A percentile compares a stretch with the other conserved stretches of the same genome.
phyloP scores from a whole-genome alignment of 2,113 vertebrate genomes.

The Pongo pygmaeus region DNA sequence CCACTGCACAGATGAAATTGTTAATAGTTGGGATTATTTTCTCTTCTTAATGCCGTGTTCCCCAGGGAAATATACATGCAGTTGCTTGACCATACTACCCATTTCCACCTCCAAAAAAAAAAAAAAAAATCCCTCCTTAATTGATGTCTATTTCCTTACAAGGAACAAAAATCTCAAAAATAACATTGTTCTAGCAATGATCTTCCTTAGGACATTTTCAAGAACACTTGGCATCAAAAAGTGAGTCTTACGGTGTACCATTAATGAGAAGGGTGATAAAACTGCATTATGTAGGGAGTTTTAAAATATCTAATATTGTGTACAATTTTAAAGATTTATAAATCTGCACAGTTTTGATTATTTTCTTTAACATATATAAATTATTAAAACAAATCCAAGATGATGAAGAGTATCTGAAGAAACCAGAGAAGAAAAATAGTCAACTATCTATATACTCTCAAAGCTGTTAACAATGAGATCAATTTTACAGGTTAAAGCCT shows the following conservation, averaged over 20 bases:
- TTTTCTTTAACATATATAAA: conserved; percentile 24
- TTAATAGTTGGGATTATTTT: background rate
- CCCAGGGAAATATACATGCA: background rate
- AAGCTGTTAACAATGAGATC: background rate
- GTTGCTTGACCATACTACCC: background rate
- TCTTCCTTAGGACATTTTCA: conserved; percentile 8
- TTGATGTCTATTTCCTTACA: background rate
- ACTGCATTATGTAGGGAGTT: background rate
- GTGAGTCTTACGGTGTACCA: background rate
- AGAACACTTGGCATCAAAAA: background rate
- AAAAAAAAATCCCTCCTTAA: background rate
- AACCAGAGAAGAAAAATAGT: background rate
- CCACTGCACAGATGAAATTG: background rate
- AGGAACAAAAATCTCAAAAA: background rate
- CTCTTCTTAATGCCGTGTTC: background rate
- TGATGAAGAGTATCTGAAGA: background rate
- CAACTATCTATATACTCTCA: background rate
- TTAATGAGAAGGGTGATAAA: conserved; percentile 16
- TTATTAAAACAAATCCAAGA: conserved; percentile 20
- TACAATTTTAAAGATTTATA: background rate
- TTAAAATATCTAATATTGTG: background rate
- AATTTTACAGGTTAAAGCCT: conserved; percentile 34
- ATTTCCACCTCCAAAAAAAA: background rate
- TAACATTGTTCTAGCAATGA: background rate
- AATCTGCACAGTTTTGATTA: background rate